Conservation (phyloP, 2,113 vertebrate species). For the Typhlomys cinereus region DNA sequence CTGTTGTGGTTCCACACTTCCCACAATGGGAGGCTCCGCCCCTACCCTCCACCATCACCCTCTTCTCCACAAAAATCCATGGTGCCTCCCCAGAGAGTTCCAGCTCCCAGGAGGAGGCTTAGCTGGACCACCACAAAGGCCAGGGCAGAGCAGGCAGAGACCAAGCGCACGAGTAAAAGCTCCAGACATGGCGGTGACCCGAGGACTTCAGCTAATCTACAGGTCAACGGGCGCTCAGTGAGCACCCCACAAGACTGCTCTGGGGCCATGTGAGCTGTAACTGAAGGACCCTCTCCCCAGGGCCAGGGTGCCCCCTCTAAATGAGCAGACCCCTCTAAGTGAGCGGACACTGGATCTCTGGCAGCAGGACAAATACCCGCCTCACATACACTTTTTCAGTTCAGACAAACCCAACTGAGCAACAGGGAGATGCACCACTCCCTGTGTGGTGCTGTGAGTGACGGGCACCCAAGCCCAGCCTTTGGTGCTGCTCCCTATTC, state of each 20-base stretch:
- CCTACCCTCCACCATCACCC: not conserved
- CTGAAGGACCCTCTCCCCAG: not conserved
- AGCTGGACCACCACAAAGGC: rapidly evolving
- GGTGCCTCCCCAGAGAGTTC: not conserved
- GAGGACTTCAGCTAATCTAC: not conserved
- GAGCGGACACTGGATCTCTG: too few relatives aligned
- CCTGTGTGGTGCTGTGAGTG: too few relatives aligned
- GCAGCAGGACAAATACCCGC: too few relatives aligned
- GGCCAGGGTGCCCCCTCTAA: not conserved
- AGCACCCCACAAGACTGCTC: rapidly evolving
- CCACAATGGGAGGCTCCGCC: rapidly evolving
- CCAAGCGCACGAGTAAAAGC: not conserved
- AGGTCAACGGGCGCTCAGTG: rapidly evolving
- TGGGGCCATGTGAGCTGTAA: rapidly evolving
- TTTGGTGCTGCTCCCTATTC: rapidly evolving
- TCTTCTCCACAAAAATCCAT: rapidly evolving
- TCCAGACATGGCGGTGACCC: rapidly evolving
- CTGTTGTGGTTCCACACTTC: rapidly evolving
- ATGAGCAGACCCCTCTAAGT: too few relatives aligned
- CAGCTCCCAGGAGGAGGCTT: rapidly evolving
- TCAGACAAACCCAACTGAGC: not conserved
- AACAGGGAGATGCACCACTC: too few relatives aligned
- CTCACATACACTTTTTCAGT: not conserved
- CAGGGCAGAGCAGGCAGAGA: rapidly evolving
- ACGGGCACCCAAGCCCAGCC: too few relatives aligned